Evolutionary conservation across 2,113 vertebrate species (phyloP), one percentile per base, ranked within the genome.

Genomic region (Halcyon senegalensis): DNA sequence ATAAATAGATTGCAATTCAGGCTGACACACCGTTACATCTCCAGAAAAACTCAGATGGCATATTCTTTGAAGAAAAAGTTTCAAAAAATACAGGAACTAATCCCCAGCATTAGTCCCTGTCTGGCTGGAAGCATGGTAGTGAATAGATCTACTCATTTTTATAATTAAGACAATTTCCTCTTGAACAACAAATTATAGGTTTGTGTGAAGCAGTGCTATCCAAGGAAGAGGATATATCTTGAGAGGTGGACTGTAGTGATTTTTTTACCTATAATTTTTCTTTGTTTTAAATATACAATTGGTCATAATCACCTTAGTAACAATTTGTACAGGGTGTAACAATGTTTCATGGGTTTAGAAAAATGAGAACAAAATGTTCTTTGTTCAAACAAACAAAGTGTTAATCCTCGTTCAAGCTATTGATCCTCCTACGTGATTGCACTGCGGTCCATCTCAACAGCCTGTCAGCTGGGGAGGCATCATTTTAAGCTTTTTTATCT

Each of bases 401-500:
- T 84, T 92, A 90, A 92, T 93, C 58, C 56, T 91, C 20, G 3
- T 82, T 96, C 55, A 79, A 80, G 46, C 41, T 95, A 89, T 90
- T 77, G 87, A 79, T 90, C 77, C 17, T 81, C 37, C 55, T 79
- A 84, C 74, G 72, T 4, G 35, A 91, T 66, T 0, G 2, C 58
- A 48, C 81, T 66, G 89, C 0, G 0, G 44, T 73, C 89, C 63
- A 58, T 39, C 4, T 4, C 37, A 87, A 53, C 70, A 3, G 13
- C 43, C 92, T 97, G 94, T 93, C 95, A 96, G 44, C 87, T 96
- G 91, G 31, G 51, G 28, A 69, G 21, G 14, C 27, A 53, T 73
- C 12, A 81, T 76, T 90, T 94, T 74, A 68, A 76, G 28, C 6
- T 86, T 87, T 96, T 96, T 95, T 60, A 82, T 95, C 68, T 83